Evolutionary conservation across 2,797 vertebrate genomes (phyloP).

Genomic region (Molossus alvarezi): DNA sequence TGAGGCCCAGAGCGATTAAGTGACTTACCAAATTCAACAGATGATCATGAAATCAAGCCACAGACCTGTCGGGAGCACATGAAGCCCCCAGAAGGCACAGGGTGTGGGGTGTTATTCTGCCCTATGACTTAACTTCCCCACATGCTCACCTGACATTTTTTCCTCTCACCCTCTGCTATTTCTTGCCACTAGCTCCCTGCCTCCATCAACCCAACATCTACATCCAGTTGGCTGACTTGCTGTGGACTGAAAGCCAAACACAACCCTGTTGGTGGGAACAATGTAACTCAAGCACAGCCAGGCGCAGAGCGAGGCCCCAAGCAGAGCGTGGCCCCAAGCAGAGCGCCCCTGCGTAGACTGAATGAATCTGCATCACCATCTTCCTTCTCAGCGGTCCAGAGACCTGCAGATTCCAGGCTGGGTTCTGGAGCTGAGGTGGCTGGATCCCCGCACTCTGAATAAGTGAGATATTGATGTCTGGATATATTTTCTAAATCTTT

Average conservation of each 20-base stretch:
- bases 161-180: not conserved
- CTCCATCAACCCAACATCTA: not conserved
- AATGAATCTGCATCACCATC: not conserved
- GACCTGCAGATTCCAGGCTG: not conserved
- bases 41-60: not conserved
- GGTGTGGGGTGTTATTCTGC: not conserved
- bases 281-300: not conserved
- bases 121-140: not conserved
- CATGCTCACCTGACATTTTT: not conserved
- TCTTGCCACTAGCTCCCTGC: not conserved
- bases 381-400: not conserved
- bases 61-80: not conserved
- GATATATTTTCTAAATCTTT: not conserved
- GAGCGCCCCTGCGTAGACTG: not conserved
- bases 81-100: rapidly evolving
- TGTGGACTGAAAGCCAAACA: not conserved
- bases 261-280: not conserved
- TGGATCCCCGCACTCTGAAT: not conserved
- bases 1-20: not conserved
- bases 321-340: not conserved
- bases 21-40: not conserved
- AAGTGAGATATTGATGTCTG: not conserved
- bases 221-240: not conserved
- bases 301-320: rapidly evolving
- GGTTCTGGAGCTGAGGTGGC: not conserved